Base-by-base conservation (phyloP, 2,113 vertebrate genomes). In the Taurulus bubalis region DNA sequence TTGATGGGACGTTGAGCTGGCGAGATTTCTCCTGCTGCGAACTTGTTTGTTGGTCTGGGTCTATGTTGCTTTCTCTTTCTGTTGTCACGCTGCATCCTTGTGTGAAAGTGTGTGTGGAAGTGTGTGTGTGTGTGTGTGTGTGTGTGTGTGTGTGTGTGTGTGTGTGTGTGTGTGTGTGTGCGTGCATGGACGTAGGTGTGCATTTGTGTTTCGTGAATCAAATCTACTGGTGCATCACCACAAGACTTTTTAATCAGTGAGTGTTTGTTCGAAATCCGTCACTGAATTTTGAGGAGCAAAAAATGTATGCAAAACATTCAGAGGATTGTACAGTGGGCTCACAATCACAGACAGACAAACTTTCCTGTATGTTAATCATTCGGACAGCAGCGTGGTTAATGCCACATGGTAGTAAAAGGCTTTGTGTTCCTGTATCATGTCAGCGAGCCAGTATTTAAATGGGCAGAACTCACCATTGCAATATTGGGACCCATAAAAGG, bases 1-100 rank as follows among this genome's bases (percentile, higher is more conserved):
- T 94, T 93, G 90, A 94, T 94, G 85, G 45, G 74, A 87, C 88
- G 90, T 93, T 88, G 86, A 89, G 91, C 86, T 92, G 72, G 82
- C 86, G 86, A 87, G 88, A 85, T 90, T 92, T 78, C 82, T 82
- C 79, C 85, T 70, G 65, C 88, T 88, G 87, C 24, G 53, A 63
- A 81, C 80, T 85, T 90, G 82, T 92, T 92, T 88, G 86, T 83
- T 86, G 85, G 79, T 80, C 79, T 66, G 49, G 55, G 62, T 75
- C 82, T 76, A 63, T 77, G 73, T 81, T 84, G 75, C 72, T 77
- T 79, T 84, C 65, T 71, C 87, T 68, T 72, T 77, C 75, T 77
- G 47, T 80, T 81, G 79, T 83, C 72, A 70, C 30, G 56, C 79
- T 79, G 73, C 6, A 53, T 64, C n/a, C 67, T 15, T 59, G 34